Base-by-base conservation (phyloP, 2,797 vertebrate species). In the Sciurus vulgaris region DNA sequence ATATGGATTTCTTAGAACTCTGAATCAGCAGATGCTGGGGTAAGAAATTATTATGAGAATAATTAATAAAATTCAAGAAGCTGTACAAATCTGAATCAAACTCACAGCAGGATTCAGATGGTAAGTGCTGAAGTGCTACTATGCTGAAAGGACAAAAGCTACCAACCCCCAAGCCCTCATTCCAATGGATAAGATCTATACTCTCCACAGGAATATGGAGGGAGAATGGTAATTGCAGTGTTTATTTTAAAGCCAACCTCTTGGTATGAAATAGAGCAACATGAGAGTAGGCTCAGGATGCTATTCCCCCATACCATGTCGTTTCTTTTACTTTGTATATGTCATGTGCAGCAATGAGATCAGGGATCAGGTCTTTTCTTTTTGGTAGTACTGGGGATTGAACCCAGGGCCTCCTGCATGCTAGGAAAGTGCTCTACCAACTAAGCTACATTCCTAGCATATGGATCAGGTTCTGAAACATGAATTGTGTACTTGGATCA, bases 41-140 rank as follows among this genome's bases (percentile, higher is more conserved):
- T 22, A 85, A 96, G 65, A 78, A 85, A 88, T 74, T 30, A 93
- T 78, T 79, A 76, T 2, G 76, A 92, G 70, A 41, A 38, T 69
- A 86, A 89, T 41, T 67, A 78, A 93, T 11, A 93, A 35, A 91
- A 85, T 54, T 38, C 22, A 56, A 93, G 54, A 33, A 93, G 47
- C 95, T 44, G 88, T 20, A 49, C 3, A 91, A 89, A 82, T n/a
- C 20, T 70, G 3, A 38, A 89, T 77, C 17, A 89, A 35, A 65
- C 20, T 92, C 33, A 28, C 47, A 49, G 81, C 3, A 65, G 26
- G 81, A 86, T 61, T 65, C 74, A 89, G 44, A 87, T 22, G 15
- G 38, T 44, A 89, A 77, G 28, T 47, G n/a, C 28, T 61, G 54
- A 89, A 77, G 28, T 47, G n/a, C 28, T 61, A 67, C 28, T 35